Base-by-base conservation (phyloP, 2,113 vertebrate species). In the Muscicapa adusta region DNA sequence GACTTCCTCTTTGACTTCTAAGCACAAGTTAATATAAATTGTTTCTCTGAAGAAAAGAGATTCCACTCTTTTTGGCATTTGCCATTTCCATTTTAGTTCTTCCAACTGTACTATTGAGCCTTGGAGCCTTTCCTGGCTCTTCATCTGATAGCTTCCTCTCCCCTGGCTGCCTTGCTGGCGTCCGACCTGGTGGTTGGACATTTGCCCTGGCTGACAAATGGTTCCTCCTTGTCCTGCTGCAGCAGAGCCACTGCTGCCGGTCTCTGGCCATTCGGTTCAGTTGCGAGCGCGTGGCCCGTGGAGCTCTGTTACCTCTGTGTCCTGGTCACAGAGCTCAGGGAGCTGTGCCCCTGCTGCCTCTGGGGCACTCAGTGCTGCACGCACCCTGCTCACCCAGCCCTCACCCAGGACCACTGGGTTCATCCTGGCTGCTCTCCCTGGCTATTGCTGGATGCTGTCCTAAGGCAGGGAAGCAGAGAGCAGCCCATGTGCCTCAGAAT, bases 121-220 rank as follows among this genome's bases (percentile, higher is more conserved):
- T 83, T 88, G 79, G 88, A 96, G 68, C 34, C 54, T 95, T 90
- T 90, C 40, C 88, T 96, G 93, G 85, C 94, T 81, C 74, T 81
- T 80, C 60, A 71, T 90, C 75, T 57, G 82, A 94, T 96, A 88
- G 91, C 75, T 95, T 94, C 90, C 91, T 93, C 75, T 89, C 61
- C 42, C 22, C 34, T 61, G 0, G 67, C 72, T 94, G 75, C 47
- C 63, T 94, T 91, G 88, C 94, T 95, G 95, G 85, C 82, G 56
- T 82, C 88, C 13, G 0, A 70, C 75, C 78, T 77, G 72, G 48
- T 70, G 85, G 71, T 40, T 96, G 94, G 95, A 93, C 31, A 3
- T 67, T 54, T 93, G 89, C 95, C 91, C 82, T 74, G 85, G 75
- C 88, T 89, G 66, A 31, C 48, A 92, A 42, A 71, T 89, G 28